Evolutionary conservation across 2,797 vertebrate genomes (phyloP).

Genomic region (Morelia viridis): DNA sequence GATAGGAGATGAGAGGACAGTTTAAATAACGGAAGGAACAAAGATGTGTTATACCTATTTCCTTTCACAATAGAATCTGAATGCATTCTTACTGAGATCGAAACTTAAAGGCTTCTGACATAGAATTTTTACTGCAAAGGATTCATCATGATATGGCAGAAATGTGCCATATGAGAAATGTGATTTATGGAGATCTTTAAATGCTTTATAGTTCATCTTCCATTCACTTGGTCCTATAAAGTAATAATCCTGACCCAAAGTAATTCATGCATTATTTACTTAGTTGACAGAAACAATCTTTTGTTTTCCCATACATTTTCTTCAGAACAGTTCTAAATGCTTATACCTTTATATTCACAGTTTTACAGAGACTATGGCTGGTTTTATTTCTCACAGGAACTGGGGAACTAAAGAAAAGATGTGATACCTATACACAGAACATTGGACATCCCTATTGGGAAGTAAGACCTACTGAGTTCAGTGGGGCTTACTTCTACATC

Average conservation of each 20-base stretch:
- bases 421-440: not conserved
- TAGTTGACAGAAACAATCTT: not conserved
- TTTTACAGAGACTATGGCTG: not conserved
- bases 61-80: not conserved
- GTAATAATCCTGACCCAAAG: not conserved
- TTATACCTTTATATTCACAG: not conserved
- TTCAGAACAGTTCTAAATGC: not conserved
- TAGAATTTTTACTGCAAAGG: not conserved
- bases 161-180: not conserved
- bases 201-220: not conserved
- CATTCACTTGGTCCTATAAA: not conserved
- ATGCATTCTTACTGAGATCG: not conserved
- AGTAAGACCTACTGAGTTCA: not conserved
- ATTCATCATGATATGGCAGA: not conserved
- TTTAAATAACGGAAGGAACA: not conserved
- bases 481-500: not conserved
- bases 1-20: not conserved
- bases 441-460: not conserved
- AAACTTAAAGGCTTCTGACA: not conserved
- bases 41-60: not conserved
- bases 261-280: not conserved
- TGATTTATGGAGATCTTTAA: not conserved
- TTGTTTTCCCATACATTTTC: not conserved
- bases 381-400: not conserved
- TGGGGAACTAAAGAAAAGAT: not conserved